Conservation (phyloP, 2,797 vertebrate species). For the Cottoperca gobio region DNA sequence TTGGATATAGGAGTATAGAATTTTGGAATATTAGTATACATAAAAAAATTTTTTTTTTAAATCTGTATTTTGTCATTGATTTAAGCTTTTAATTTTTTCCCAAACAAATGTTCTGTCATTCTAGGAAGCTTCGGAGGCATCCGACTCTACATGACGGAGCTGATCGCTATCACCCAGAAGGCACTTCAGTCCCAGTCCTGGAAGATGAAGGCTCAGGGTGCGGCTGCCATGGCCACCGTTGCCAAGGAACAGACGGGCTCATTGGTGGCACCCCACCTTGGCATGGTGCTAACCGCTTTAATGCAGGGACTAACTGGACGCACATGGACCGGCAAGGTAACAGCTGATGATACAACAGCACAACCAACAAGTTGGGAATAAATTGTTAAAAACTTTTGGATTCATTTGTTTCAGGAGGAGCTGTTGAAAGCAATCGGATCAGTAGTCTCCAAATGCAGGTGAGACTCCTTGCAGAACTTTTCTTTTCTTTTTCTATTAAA, state of each 20-base stretch:
- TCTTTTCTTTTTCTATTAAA: neutral
- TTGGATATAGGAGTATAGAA: neutral
- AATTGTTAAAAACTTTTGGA: too few species aligned
- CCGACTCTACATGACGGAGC: constrained; percentile 95
- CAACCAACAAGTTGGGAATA: too few species aligned
- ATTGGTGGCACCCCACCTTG: constrained; percentile 92
- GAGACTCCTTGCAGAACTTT: constrained; percentile 19
- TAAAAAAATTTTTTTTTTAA: too few species aligned
- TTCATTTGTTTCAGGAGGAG: constrained; percentile 91
- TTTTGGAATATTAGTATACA: too few species aligned
- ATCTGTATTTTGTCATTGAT: neutral
- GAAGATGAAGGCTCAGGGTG: constrained; percentile 99
- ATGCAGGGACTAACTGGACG: constrained; percentile 94
- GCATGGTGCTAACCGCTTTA: constrained; percentile 91
- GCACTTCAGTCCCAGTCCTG: constrained; percentile 97
- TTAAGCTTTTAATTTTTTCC: neutral
- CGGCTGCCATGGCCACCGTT: constrained; percentile 95
- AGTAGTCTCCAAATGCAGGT: constrained; percentile 93
- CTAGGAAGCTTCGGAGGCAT: constrained; percentile 96
- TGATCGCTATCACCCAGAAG: constrained; percentile 94
- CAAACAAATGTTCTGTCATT: neutral
- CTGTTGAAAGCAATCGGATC: constrained; percentile 94
- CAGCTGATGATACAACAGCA: too few species aligned
- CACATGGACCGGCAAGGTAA: constrained; percentile 97
- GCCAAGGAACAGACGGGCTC: constrained; percentile 94